Percentiles rank a stretch among this genome's conserved stretches.
Evolutionary conservation across 2,113 vertebrate genomes (phyloP).

Genomic region (Gadus macrocephalus): DNA sequence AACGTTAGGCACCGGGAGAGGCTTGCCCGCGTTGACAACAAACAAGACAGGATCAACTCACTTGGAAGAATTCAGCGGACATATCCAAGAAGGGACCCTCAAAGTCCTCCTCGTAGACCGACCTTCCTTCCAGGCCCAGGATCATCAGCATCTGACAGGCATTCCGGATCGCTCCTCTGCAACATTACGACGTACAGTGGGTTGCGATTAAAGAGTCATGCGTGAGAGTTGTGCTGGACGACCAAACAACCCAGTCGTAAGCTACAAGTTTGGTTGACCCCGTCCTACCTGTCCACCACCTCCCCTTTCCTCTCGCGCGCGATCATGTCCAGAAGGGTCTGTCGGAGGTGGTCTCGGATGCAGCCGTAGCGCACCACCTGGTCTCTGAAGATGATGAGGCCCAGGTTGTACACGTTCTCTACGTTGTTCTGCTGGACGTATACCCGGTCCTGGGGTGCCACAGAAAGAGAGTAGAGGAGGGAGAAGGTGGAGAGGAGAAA

Average conservation of each 20-base stretch:
- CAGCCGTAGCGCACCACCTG: conserved; percentile 94
- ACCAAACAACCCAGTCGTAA: too few species aligned
- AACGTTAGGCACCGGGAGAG: too few species aligned
- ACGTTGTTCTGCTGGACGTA: conserved; percentile 97
- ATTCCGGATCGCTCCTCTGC: conserved; percentile 94
- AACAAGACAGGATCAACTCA: conserved; percentile 46
- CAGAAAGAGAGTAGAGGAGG: neutral
- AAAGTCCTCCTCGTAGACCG: conserved; percentile 97
- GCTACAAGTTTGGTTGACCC: too few species aligned
- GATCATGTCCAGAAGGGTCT: conserved; percentile 95
- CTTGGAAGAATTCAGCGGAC: conserved; percentile 99
- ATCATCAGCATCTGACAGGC: conserved; percentile 99
- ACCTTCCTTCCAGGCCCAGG: conserved; percentile 91
- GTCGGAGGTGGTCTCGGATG: conserved; percentile 90
- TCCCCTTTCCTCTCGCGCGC: conserved; percentile 93
- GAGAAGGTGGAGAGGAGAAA: neutral
- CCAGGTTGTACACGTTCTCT: conserved; percentile 97
- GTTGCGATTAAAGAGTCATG: too few species aligned
- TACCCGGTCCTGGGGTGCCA: conserved; percentile 72
- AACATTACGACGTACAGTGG: neutral
- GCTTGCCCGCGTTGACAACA: too few species aligned
- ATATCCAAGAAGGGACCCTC: conserved; percentile 96
- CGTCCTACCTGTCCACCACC: conserved; percentile 88
- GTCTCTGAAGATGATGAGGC: conserved; percentile 96
- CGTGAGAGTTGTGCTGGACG: too few species aligned